Conservation (phyloP, 2,797 vertebrate genomes). For the Sebastes minor region DNA sequence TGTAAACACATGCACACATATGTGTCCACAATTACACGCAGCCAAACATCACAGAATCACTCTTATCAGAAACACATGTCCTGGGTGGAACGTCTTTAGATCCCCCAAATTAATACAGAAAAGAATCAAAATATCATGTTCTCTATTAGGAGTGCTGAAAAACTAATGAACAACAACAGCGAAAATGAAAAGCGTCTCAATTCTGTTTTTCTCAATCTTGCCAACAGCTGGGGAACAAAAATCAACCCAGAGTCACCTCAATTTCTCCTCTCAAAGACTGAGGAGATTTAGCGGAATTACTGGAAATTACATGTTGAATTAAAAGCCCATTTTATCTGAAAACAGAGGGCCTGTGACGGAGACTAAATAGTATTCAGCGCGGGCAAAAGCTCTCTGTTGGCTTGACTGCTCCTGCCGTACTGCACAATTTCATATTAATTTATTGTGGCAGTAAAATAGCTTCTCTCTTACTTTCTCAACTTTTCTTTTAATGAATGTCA, state of each 20-base stretch:
- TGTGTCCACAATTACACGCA: conserved; percentile 29
- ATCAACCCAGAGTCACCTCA: conserved; percentile 65
- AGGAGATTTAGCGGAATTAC: conserved; percentile 63
- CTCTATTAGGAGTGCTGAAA: conserved; percentile 34
- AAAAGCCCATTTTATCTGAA: conserved; percentile 68
- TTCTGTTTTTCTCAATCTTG: conserved; percentile 49
- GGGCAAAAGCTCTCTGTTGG: conserved; percentile 51
- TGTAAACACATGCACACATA: conserved; percentile 59
- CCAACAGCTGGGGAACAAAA: conserved; percentile 50
- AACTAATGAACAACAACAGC: conserved; percentile 48
- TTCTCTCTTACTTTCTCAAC: conserved; percentile 52
- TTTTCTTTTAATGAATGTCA: conserved; percentile 57
- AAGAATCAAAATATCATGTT: conserved; percentile 57
- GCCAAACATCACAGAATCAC: conserved; percentile 37
- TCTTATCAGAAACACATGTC: conserved; percentile 60
- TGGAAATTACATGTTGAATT: conserved; percentile 70
- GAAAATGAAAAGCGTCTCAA: conserved; percentile 38
- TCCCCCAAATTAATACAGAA: conserved; percentile 43
- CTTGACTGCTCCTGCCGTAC: conserved; percentile 60
- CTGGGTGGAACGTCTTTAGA: conserved; percentile 24
- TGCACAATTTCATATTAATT: conserved; percentile 53
- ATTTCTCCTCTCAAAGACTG: conserved; percentile 65
- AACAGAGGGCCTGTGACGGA: conserved; percentile 56
- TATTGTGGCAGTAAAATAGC: conserved; percentile 65
- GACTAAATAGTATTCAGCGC: conserved; percentile 36